These are phyloP conservation scores for Corythornis cristatus DNA, from an alignment of 2,113 vertebrate species.

Conservation along the genomic window DNA sequence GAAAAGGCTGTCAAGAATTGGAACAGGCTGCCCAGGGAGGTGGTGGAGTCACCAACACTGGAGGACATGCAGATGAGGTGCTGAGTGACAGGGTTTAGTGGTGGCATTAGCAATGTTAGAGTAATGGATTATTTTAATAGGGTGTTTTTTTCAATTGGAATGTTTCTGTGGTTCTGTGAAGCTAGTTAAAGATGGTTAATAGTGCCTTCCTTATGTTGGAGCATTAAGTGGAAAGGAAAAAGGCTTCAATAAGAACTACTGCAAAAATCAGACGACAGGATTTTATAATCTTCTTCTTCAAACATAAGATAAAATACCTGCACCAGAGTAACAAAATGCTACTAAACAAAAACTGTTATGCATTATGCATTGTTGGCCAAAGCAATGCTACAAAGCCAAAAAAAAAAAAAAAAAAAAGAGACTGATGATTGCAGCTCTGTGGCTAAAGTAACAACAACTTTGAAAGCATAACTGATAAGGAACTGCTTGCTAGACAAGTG, in stretches of 20 bases:
- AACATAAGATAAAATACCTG: not conserved
- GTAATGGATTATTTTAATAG: not conserved
- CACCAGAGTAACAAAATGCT: not conserved
- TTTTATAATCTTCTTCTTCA: not conserved
- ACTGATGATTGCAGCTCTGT: not conserved
- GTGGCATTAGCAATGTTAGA: too few species aligned
- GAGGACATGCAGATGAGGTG: too few species aligned
- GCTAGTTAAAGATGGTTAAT: not conserved
- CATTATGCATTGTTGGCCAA: not conserved
- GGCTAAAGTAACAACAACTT: not conserved
- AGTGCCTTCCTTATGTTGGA: not conserved
- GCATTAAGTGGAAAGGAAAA: not conserved
- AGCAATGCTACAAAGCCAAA: not conserved
- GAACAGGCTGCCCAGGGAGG: not conserved
- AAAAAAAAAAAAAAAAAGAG: not conserved
- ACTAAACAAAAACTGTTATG: not conserved
- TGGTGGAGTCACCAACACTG: not conserved
- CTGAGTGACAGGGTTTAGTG: not conserved
- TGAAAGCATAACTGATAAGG: not conserved
- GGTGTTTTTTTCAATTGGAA: not conserved
- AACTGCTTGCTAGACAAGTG: not conserved
- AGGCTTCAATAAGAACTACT: not conserved
- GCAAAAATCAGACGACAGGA: not conserved
- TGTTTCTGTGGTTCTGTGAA: not conserved
- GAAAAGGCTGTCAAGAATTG: not conserved